Conservation (phyloP, 2,888 invertebrate species). For the Plusia festucae region DNA sequence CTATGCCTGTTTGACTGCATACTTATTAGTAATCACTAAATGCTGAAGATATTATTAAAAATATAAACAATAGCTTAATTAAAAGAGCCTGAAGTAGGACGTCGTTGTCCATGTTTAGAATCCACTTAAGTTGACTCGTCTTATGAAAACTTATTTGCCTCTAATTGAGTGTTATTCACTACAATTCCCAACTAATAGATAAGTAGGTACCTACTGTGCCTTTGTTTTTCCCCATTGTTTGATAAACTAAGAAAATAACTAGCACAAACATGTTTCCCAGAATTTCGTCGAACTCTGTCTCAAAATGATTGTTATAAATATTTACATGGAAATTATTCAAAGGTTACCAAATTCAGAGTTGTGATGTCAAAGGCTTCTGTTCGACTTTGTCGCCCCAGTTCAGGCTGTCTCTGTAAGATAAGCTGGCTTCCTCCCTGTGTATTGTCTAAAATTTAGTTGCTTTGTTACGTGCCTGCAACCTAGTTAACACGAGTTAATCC, state of each 20-base stretch:
- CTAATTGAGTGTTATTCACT: conserved; percentile 10
- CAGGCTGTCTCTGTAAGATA: conserved; percentile 74
- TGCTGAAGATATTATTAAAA: background rate
- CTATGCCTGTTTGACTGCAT: too few species aligned
- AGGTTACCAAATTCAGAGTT: conserved; percentile 44
- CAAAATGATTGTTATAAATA: conserved; percentile 50
- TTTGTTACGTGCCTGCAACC: conserved; percentile 66
- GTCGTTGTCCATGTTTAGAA: background rate
- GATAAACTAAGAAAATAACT: conserved; percentile 31
- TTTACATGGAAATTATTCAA: conserved; percentile 53
- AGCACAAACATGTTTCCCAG: conserved; percentile 31
- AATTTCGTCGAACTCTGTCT: conserved; percentile 21
- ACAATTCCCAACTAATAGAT: conserved; percentile 14
- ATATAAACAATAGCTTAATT: too few species aligned
- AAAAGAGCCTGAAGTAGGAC: background rate
- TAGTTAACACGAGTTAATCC: conserved; percentile 58
- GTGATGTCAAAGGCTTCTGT: conserved; percentile 46
- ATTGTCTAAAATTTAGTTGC: conserved; percentile 74
- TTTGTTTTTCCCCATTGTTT: conserved; percentile 30
- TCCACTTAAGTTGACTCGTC: background rate
- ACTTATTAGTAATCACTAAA: too few species aligned
- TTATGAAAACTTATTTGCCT: background rate
- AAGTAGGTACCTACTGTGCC: conserved; percentile 20
- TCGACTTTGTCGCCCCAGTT: conserved; percentile 59
- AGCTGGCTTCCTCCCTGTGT: conserved; percentile 69